Conservation (phyloP, 2,113 vertebrate species). For the Alouatta palliata region DNA sequence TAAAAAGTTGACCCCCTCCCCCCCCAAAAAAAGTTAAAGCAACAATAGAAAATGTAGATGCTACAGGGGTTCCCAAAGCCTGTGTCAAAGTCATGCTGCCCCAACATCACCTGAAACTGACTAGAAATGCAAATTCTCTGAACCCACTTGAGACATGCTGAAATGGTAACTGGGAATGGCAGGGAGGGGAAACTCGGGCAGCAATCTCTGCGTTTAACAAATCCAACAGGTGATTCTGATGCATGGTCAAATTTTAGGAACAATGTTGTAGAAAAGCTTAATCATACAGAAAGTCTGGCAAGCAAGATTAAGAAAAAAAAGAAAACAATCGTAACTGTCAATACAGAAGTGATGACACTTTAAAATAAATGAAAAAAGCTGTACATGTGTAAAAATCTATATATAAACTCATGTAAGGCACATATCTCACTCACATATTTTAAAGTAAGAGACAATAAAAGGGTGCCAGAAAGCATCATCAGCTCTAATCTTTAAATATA, state of each 20-base stretch:
- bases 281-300: neutral
- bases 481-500: neutral
- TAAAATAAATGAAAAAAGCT: neutral
- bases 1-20: neutral
- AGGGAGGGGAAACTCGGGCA: no score
- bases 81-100: rapidly evolving
- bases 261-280: neutral
- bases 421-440: neutral
- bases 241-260: neutral
- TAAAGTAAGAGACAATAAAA: neutral
- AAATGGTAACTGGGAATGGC: neutral
- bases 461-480: neutral
- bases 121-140: neutral
- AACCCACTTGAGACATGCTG: neutral
- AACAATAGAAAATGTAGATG: neutral
- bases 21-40: neutral
- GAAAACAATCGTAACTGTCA: neutral
- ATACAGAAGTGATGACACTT: neutral
- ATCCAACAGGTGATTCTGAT: neutral
- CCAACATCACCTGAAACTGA: neutral
- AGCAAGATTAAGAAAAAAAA: neutral
- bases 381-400: neutral
- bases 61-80: neutral
- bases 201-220: neutral
- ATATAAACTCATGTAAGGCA: neutral